Evolutionary conservation across 64 coral and sea anemone genomes (phyloP).

Genomic region (Anthopleura sola): DNA sequence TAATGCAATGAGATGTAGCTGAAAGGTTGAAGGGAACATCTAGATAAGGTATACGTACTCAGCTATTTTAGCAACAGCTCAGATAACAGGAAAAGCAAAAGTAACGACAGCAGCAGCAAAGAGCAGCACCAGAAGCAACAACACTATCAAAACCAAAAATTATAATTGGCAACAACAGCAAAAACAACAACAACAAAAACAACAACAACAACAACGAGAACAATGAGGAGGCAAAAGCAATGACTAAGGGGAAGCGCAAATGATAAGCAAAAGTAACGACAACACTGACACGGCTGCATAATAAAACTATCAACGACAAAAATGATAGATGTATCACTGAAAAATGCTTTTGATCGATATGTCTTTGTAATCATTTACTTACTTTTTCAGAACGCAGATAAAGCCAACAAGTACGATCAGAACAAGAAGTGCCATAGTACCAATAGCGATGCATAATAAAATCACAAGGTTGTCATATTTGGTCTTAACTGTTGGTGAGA

Average conservation of each 20-base stretch:
- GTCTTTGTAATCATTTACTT: no score
- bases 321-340: no score
- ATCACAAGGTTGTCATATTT: background rate
- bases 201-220: background rate
- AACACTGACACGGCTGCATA: background rate
- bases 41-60: no score
- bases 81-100: no score
- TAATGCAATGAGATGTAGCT: background rate
- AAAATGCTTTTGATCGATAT: no score
- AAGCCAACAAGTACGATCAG: conserved; percentile 7
- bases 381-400: background rate
- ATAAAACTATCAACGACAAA: no score
- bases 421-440: background rate
- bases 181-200: background rate
- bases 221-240: no score
- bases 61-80: no score
- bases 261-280: no score
- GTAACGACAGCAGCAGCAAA: background rate
- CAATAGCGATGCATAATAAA: background rate
- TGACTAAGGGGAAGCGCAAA: no score
- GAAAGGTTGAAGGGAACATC: background rate
- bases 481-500: background rate
- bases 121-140: background rate
- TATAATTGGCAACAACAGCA: background rate
- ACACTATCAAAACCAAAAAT: no score